Conservation (phyloP, 2,888 invertebrate species). For the Mesorhabditis sp. region DNA sequence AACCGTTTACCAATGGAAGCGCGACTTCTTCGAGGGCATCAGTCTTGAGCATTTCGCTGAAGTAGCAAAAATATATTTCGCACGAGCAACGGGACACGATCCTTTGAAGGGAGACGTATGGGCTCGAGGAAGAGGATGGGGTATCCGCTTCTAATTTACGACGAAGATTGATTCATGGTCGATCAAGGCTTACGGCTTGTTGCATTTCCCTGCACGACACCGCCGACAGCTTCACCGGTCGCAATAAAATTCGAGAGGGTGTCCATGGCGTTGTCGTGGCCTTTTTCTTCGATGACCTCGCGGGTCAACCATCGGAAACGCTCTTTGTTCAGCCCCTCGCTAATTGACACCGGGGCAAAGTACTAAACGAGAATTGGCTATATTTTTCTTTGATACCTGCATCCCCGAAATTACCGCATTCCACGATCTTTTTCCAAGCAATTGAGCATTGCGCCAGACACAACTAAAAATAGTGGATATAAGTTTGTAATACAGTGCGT, state of each 20-base stretch:
- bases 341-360: conserved; percentile 85
- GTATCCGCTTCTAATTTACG: conserved; percentile 11
- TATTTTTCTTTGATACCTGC: conserved; percentile 67
- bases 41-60: conserved; percentile 70
- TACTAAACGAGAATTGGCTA: conserved; percentile 65
- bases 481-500: too few species aligned
- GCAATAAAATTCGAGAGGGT: conserved; percentile 67
- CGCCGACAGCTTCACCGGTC: conserved; percentile 92
- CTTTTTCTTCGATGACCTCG: conserved; percentile 77
- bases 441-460: conserved; percentile 76
- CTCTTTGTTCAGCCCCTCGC: conserved; percentile 57
- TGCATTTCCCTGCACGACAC: conserved; percentile 81
- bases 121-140: background rate
- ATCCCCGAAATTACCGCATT: conserved; percentile 89
- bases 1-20: conserved; percentile 21
- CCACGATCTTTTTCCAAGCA: conserved; percentile 93
- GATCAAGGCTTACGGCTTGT: conserved; percentile 58
- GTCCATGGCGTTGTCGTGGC: conserved; percentile 36
- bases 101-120: conserved; percentile 74
- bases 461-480: conserved; percentile 57
- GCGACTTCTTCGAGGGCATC: conserved; percentile 28
- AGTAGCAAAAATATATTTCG: conserved; percentile 78
- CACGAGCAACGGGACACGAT: conserved; percentile 96
- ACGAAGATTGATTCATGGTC: background rate
- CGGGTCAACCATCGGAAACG: conserved; percentile 84